These are phyloP conservation scores for Eubasilissa regina DNA, from an alignment of 1,140 invertebrate genomes.

Conservation along the genomic window DNA sequence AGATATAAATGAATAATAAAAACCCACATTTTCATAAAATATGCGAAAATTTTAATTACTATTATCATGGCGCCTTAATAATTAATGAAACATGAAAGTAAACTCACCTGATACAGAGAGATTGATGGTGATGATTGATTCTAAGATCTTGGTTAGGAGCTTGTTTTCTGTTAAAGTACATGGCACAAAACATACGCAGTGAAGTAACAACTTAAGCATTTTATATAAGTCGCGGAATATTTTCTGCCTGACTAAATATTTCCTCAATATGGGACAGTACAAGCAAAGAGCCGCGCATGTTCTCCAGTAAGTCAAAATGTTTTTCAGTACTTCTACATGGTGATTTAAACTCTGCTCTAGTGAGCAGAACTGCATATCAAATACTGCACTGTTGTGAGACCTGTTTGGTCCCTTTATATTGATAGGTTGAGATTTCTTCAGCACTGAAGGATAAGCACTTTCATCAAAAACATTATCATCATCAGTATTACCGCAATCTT, in stretches of 20 bases:
- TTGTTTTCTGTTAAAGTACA: constrained; percentile 60
- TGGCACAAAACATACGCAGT: constrained; percentile 62
- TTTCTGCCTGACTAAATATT: constrained; percentile 65
- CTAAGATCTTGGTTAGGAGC: constrained; percentile 65
- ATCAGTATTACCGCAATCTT: constrained; percentile 6
- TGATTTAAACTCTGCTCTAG: constrained; percentile 58
- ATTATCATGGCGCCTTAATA: too few species aligned
- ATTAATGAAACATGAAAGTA: background rate
- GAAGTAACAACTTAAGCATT: constrained; percentile 66
- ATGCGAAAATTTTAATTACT: too few species aligned
- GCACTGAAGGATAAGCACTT: background rate
- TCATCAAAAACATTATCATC: constrained; percentile 24
- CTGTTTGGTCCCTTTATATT: constrained; percentile 45
- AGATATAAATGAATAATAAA: too few species aligned
- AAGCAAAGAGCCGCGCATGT: constrained; percentile 73
- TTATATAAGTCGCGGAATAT: constrained; percentile 64
- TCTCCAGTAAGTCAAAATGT: constrained; percentile 72
- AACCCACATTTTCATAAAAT: too few species aligned
- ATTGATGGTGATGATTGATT: constrained; percentile 68
- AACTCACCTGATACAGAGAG: constrained; percentile 67
- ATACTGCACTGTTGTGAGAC: constrained; percentile 27
- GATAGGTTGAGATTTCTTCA: constrained; percentile 22
- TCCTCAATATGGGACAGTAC: constrained; percentile 74
- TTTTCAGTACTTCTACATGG: constrained; percentile 64
- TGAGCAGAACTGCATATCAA: constrained; percentile 38